A percentile compares a stretch with the other conserved stretches of the same genome.
Conservation (phyloP, 2,113 vertebrate species). For the Jaculus jaculus region DNA sequence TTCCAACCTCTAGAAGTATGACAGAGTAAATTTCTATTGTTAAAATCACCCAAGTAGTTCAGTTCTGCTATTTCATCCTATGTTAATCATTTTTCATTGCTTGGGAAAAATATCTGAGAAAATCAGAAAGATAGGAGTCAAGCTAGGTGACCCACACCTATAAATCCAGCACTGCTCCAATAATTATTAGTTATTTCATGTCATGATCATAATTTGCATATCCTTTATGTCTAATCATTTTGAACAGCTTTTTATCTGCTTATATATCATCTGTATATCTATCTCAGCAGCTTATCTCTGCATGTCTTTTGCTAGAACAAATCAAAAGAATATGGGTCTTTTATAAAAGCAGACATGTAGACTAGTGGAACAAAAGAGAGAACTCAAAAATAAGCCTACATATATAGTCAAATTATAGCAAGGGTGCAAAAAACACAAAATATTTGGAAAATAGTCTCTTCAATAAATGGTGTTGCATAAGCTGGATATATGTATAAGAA, state of each 20-base stretch:
- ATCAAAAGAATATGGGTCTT: no score
- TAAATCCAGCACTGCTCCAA: background rate
- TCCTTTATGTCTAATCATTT: background rate
- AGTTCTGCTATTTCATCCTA: background rate
- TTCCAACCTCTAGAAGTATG: background rate
- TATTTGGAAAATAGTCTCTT: no score
- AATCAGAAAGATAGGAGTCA: background rate
- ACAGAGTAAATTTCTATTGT: background rate
- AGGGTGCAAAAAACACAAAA: no score
- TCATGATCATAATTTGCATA: background rate
- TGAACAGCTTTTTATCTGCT: background rate
- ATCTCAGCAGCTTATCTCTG: background rate
- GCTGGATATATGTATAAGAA: no score
- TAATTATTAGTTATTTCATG: background rate
- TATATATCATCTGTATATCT: background rate
- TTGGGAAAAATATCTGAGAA: background rate
- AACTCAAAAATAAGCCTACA: no score
- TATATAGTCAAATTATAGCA: no score
- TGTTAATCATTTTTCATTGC: background rate
- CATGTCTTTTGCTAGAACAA: background rate
- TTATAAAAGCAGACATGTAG: no score
- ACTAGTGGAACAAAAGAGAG: no score
- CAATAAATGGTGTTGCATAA: no score
- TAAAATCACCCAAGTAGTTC: background rate
- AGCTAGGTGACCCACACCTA: background rate